Conservation (phyloP, 2,113 vertebrate genomes). For the Stictonetta naevosa region DNA sequence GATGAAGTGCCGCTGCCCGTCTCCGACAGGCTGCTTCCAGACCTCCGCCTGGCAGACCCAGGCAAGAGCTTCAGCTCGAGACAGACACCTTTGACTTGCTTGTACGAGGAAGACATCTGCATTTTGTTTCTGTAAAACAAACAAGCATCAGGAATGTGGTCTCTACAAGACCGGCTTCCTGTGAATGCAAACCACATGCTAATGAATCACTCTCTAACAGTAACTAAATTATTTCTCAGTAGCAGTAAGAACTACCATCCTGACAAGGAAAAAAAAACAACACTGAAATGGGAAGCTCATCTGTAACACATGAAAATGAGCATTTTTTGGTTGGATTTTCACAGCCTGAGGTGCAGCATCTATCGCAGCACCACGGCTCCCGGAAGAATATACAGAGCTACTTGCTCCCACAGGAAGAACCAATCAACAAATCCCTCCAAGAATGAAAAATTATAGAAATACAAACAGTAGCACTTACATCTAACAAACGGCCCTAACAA, state of each 20-base stretch:
- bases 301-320: background rate
- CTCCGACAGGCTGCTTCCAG: background rate
- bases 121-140: background rate
- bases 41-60: background rate
- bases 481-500: background rate
- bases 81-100: slow-evolving; percentile 2
- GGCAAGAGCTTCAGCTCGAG: background rate
- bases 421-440: background rate
- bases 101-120: background rate
- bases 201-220: slow-evolving; percentile 48
- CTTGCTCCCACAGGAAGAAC: background rate
- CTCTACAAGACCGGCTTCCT: slow-evolving; percentile 37
- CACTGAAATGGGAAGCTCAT: background rate
- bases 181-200: slow-evolving; percentile 32
- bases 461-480: background rate
- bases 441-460: background rate
- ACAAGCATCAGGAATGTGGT: slow-evolving; percentile 32
- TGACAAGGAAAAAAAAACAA: background rate
- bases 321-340: background rate
- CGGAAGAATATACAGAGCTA: background rate
- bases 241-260: background rate
- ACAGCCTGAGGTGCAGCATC: background rate
- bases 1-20: background rate
- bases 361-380: background rate
- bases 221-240: background rate